phyloP scores from a whole-genome alignment of 2,113 vertebrate species.

The Siphamia tubifer region DNA sequence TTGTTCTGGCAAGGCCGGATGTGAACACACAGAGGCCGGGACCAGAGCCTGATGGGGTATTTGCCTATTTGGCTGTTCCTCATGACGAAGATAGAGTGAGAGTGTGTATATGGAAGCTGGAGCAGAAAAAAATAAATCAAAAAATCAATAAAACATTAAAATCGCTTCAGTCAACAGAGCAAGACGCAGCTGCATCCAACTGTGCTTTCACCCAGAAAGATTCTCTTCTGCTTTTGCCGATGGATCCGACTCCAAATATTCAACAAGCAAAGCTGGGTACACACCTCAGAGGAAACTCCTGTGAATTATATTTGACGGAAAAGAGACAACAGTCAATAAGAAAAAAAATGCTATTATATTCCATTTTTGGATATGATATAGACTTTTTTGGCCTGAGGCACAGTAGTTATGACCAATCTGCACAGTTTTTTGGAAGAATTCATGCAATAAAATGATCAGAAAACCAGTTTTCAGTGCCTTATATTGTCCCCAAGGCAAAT shows the following conservation, averaged over 20 bases:
- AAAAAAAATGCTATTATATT: slow-evolving; percentile 27
- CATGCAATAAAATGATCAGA: slow-evolving; percentile 66
- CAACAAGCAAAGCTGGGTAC: slow-evolving; percentile 29
- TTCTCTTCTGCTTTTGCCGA: slow-evolving; percentile 44
- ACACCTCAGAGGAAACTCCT: slow-evolving; percentile 41
- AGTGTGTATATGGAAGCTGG: slow-evolving; percentile 61
- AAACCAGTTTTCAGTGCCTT: slow-evolving; percentile 43
- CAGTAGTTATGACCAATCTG: slow-evolving; percentile 51
- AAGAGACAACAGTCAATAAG: slow-evolving; percentile 24
- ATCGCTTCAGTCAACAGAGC: slow-evolving; percentile 74
- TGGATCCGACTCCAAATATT: slow-evolving; percentile 49
- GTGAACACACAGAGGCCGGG: slow-evolving; percentile 9
- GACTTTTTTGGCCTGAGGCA: slow-evolving; percentile 41
- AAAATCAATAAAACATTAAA: slow-evolving; percentile 81
- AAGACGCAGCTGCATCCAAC: slow-evolving; percentile 63
- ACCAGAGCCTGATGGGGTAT: slow-evolving; percentile 15
- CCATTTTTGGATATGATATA: slow-evolving; percentile 32
- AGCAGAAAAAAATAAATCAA: slow-evolving; percentile 68
- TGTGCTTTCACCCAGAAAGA: slow-evolving; percentile 52
- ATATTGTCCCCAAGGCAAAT: slow-evolving; percentile 44
- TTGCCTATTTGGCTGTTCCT: slow-evolving; percentile 57
- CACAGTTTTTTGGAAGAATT: slow-evolving; percentile 40
- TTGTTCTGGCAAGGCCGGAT: slow-evolving; percentile 22
- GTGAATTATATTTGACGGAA: slow-evolving; percentile 13
- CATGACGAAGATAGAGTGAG: slow-evolving; percentile 63